These are phyloP conservation scores for Argyresthia goedartella DNA, from an alignment of 2,888 invertebrate species.

Conservation along the genomic window DNA sequence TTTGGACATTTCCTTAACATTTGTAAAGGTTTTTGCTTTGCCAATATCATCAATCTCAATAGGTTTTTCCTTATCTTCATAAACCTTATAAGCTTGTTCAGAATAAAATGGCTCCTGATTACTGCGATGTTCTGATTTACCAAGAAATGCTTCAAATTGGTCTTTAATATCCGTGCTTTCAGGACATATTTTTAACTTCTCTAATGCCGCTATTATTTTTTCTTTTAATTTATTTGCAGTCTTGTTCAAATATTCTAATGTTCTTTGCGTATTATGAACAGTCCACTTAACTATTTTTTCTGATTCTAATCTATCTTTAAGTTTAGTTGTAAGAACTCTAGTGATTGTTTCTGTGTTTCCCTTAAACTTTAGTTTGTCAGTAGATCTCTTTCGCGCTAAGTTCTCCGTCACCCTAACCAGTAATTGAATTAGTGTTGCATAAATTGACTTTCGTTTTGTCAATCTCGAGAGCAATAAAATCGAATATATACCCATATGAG, in stretches of 20 bases:
- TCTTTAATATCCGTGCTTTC: constrained; percentile 4
- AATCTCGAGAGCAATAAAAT: too few relatives aligned
- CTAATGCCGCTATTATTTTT: constrained; percentile 6
- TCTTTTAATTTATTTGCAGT: constrained; percentile 6
- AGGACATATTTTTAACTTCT: constrained; percentile 6
- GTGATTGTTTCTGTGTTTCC: constrained; percentile 7
- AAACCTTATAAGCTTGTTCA: constrained; percentile 3
- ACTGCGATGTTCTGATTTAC: constrained; percentile 7
- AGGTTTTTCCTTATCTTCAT: constrained; percentile 2
- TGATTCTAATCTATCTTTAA: constrained; percentile 9
- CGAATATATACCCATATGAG: too few relatives aligned
- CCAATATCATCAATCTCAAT: constrained; percentile 5
- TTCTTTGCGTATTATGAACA: constrained; percentile 7
- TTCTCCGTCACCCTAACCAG: too few relatives aligned
- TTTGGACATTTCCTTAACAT: background rate
- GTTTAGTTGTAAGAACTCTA: constrained; percentile 8
- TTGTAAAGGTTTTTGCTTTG: constrained; percentile 5
- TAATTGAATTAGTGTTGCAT: too few relatives aligned
- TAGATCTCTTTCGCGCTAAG: constrained; percentile 9
- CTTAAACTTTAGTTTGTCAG: constrained; percentile 6
- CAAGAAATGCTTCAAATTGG: constrained; percentile 7
- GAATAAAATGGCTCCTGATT: constrained; percentile 7
- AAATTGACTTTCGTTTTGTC: too few relatives aligned
- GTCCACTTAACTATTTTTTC: constrained; percentile 9
- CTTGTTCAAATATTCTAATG: constrained; percentile 8